A percentile compares a stretch with the other conserved stretches of the same genome.
phyloP scores from a whole-genome alignment of 2,888 invertebrate species.

The Nomada goodeniana region DNA sequence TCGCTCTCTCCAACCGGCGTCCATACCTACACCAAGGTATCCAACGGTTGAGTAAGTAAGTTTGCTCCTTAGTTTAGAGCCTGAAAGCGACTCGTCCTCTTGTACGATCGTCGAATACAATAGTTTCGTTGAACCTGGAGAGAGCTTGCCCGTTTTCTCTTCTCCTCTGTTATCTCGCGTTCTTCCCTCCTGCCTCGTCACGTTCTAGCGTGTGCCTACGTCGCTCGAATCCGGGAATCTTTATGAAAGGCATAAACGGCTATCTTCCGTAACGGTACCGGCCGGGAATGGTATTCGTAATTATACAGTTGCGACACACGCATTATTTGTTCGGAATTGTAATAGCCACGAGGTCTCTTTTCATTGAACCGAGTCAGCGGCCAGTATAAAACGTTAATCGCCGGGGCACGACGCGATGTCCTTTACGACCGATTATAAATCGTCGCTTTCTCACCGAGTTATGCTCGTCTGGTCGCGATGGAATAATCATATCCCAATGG shows the following conservation, averaged over 20 bases:
- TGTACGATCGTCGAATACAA: conserved; percentile 67
- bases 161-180: conserved; percentile 10
- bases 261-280: conserved; percentile 74
- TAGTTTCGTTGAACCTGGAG: conserved; percentile 59
- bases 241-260: conserved; percentile 74
- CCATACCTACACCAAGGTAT: background rate
- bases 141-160: background rate
- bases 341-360: conserved; percentile 69
- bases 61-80: conserved; percentile 54
- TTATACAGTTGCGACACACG: conserved; percentile 77
- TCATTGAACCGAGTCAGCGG: conserved; percentile 61
- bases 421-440: conserved; percentile 76
- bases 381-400: conserved; percentile 74
- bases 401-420: conserved; percentile 65
- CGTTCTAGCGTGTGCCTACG: conserved; percentile 21
- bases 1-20: conserved; percentile 10
- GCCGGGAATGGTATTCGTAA: conserved; percentile 76
- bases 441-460: conserved; percentile 71
- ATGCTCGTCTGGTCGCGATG: conserved; percentile 40
- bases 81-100: conserved; percentile 45
- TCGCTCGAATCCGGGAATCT: conserved; percentile 73
- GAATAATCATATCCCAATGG: conserved; percentile 64
- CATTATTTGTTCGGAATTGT: conserved; percentile 77
- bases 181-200: background rate
- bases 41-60: conserved; percentile 17